Conservation (phyloP, 2,113 vertebrate genomes). For the Erpornis zantholeuca region DNA sequence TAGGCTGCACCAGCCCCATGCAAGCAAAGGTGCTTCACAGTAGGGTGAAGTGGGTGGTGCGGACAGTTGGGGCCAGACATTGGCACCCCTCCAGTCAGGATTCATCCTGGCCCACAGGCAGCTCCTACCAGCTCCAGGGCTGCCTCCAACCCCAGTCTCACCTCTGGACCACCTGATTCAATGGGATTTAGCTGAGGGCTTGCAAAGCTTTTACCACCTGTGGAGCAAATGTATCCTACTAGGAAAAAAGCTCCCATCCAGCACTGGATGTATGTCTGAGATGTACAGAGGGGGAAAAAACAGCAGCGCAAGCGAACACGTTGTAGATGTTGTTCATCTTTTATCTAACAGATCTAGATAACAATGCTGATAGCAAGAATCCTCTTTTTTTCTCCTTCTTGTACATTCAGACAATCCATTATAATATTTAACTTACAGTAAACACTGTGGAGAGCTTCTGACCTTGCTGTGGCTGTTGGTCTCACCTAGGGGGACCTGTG, state of each 20-base stretch:
- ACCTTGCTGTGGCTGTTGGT: fast-evolving
- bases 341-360: constrained; percentile 24
- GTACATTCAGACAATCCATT: not conserved
- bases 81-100: not conserved
- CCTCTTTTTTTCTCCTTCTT: not conserved
- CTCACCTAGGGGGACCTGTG: not conserved
- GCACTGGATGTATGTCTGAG: not conserved
- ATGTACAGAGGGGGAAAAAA: not conserved
- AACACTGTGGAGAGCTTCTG: not conserved
- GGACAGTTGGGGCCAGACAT: not conserved
- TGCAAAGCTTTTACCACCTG: not conserved
- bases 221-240: not conserved
- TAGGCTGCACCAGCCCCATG: not conserved
- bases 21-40: not conserved
- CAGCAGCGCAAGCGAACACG: not conserved
- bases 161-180: not conserved
- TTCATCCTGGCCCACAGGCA: not conserved
- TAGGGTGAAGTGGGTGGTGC: not conserved
- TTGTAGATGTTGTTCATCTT: not conserved
- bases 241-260: not conserved
- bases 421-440: not conserved
- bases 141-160: not conserved
- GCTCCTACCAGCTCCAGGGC: fast-evolving
- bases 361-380: not conserved
- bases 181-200: not conserved